A percentile compares a stretch with the other conserved stretches of the same genome.
Evolutionary conservation across 2,113 vertebrate genomes (phyloP).

Genomic region (Salvator merianae): DNA sequence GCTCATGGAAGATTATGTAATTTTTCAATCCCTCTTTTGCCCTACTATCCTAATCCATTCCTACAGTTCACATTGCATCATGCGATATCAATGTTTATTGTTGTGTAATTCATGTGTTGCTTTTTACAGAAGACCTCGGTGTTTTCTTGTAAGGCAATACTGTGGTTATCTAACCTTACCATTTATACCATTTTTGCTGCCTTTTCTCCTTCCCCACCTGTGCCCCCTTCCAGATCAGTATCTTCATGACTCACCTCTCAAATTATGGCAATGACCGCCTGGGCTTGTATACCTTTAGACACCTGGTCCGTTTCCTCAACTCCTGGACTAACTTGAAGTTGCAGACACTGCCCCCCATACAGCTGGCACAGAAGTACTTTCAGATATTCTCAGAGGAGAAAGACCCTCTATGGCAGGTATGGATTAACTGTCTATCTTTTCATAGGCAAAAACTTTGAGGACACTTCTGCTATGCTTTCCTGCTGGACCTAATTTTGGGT

Average conservation of each 20-base stretch:
- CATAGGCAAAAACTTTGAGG: background rate
- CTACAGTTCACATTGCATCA: background rate
- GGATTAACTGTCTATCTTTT: background rate
- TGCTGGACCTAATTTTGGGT: background rate
- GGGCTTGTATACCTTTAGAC: conserved; percentile 95
- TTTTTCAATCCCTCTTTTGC: background rate
- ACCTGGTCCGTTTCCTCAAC: conserved; percentile 89
- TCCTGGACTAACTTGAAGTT: conserved; percentile 95
- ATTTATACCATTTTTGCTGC: background rate
- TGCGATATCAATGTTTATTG: background rate
- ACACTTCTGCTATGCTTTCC: background rate
- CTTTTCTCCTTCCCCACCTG: background rate
- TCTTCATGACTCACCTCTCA: conserved; percentile 98
- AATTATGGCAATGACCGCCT: conserved; percentile 97
- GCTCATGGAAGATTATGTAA: background rate
- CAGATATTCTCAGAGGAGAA: conserved; percentile 96
- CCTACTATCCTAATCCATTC: background rate
- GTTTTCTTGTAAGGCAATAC: background rate
- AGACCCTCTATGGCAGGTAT: conserved; percentile 96
- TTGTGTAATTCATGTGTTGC: background rate
- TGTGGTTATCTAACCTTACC: background rate
- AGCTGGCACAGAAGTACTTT: conserved; percentile 96
- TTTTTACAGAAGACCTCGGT: background rate
- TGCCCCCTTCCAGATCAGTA: conserved; percentile 84
- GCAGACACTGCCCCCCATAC: conserved; percentile 90